These are phyloP conservation scores for Chrysochloris asiatica DNA, from an alignment of 2,113 vertebrate genomes.

Conservation along the genomic window DNA sequence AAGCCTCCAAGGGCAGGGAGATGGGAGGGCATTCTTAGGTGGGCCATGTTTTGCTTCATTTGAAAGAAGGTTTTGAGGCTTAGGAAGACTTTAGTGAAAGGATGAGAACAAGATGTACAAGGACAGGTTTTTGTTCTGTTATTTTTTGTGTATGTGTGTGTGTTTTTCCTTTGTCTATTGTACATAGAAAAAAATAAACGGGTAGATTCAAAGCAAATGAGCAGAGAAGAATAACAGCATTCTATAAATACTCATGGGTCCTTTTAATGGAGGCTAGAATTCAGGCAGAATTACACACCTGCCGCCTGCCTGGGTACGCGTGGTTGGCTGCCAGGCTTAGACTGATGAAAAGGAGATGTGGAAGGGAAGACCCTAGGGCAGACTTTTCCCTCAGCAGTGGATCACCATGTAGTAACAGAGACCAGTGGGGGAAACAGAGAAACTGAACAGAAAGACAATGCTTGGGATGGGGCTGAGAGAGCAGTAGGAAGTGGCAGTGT, in stretches of 20 bases:
- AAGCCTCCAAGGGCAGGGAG: neutral
- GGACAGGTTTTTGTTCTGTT: too few species aligned
- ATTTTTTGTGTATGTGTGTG: neutral
- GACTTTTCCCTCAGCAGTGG: neutral
- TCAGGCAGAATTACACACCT: neutral
- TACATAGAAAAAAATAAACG: neutral
- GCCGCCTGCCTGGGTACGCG: neutral
- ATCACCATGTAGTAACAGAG: neutral
- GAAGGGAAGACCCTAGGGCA: too few species aligned
- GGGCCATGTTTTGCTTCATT: neutral
- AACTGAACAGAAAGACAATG: neutral
- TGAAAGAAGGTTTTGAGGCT: neutral
- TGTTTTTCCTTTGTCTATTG: neutral
- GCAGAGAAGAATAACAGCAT: neutral
- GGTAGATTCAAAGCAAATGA: neutral
- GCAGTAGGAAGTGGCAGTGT: neutral
- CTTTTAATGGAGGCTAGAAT: neutral
- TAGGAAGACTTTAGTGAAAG: neutral
- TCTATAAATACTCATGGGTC: neutral
- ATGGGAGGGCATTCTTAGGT: neutral
- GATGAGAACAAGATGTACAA: constrained; percentile 22
- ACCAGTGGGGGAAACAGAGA: too few species aligned
- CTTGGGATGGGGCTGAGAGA: neutral
- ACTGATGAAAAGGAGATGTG: accelerated
- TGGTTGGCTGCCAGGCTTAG: neutral